A percentile compares a stretch with the other conserved stretches of the same genome.
These are phyloP conservation scores for Eira barbara DNA, from an alignment of 2,113 vertebrate genomes.

Conservation along the genomic window DNA sequence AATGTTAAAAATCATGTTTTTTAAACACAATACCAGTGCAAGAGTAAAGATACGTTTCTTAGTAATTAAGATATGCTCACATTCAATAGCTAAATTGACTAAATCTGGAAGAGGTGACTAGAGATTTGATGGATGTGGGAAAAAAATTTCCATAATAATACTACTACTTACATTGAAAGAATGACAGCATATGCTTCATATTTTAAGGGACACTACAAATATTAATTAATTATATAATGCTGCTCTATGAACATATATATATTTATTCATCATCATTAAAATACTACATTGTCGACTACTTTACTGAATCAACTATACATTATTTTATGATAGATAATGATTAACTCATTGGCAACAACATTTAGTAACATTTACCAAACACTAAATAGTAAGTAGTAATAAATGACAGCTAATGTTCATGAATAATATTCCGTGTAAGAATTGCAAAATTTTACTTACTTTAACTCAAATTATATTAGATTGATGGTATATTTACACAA, in stretches of 20 bases:
- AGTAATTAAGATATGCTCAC: neutral
- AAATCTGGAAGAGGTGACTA: neutral
- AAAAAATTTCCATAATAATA: neutral
- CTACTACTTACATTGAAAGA: neutral
- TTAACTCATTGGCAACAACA: constrained; percentile 6
- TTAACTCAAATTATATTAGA: neutral
- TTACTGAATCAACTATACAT: neutral
- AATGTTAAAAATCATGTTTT: constrained; percentile 39
- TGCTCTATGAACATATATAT: neutral
- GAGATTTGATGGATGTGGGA: neutral
- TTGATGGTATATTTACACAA: neutral
- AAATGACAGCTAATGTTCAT: neutral
- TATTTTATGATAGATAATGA: neutral
- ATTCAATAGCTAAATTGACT: neutral
- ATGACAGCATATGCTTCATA: neutral
- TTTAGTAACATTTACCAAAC: neutral
- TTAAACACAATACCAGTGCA: neutral
- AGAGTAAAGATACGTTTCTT: constrained; percentile 20
- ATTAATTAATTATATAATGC: neutral
- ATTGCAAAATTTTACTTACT: neutral
- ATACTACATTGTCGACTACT: neutral
- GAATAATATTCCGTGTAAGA: neutral
- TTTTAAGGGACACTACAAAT: neutral
- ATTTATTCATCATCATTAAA: neutral
- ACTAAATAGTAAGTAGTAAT: neutral